Base-by-base conservation (phyloP, 2,888 invertebrate species). In the Petrophora chlorosata region DNA sequence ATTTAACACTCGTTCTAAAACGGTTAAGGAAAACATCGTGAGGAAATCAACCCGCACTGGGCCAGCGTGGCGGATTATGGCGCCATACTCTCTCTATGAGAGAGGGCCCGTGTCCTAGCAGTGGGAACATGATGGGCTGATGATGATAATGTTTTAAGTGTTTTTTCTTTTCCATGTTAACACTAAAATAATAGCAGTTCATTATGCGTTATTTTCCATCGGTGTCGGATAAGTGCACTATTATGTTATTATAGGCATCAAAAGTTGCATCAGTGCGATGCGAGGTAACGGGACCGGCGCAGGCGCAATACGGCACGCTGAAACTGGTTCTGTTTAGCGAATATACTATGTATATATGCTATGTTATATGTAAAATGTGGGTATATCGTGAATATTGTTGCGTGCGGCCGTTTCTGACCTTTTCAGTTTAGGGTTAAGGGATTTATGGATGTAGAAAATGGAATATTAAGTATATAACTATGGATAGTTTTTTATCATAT, bases 161-260 rank as follows among this genome's bases (percentile, higher is more conserved):
- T 47, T 56, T 59, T 62, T 63, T 54, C 52, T 46, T 58, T 56
- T 50, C 43, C 56, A 60, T 61, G 60, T 62, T 57, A 55, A 47
- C 57, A 54, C 47, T 50, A 36, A 53, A 63, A 63, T 69, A 65
- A 67, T 57, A 57, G 61, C 52, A 57, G 62, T 42, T 26, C 55
- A 66, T 67, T 64, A 62, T 58, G 52, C 53, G 40, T 56, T 44
- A 62, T 63, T 58, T 57, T 48, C 56, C 36, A 26, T 48, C 42
- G 52, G 39, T 49, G 43, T 45, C 42, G 48, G 47, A 73, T 82
- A 81, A 84, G 73, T 80, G 80, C 73, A 73, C 79, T 77, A 86
- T 86, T 86, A 87, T 82, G 80, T 82, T 87, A 86, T 87, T 86
- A 87, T 80, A 85, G 77, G 75, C 83, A 84, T 85, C 83, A 81